These are phyloP conservation scores for Odontocolon sp. DNA, from an alignment of 2,888 invertebrate species.

Conservation along the genomic window DNA sequence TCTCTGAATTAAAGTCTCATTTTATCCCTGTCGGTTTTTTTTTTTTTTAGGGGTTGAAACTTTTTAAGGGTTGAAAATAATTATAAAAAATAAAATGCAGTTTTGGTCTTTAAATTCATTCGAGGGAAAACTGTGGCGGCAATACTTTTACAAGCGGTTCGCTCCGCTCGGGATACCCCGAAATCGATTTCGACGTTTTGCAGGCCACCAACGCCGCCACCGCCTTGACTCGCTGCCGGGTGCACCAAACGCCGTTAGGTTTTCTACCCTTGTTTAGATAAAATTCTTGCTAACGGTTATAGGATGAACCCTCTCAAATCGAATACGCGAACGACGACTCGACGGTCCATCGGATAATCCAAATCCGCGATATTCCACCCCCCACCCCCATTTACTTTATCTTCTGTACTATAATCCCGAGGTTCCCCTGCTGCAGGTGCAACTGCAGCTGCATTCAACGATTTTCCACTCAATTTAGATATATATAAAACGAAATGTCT, in stretches of 20 bases:
- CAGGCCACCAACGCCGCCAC: constrained; percentile 62
- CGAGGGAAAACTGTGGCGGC: constrained; percentile 46
- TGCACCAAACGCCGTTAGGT: constrained; percentile 61
- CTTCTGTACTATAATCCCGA: neutral
- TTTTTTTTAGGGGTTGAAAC: neutral
- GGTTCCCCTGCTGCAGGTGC: neutral
- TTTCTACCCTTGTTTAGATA: constrained; percentile 50
- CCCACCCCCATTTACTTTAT: neutral
- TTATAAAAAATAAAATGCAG: neutral
- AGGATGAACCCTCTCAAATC: constrained; percentile 11
- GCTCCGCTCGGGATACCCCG: constrained; percentile 50
- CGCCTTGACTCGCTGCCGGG: constrained; percentile 60
- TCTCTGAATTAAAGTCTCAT: constrained; percentile 4
- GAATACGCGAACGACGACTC: constrained; percentile 10
- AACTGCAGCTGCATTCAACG: neutral
- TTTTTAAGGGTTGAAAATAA: neutral
- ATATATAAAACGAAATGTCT: too few relatives aligned
- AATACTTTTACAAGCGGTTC: constrained; percentile 48
- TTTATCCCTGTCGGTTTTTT: too few relatives aligned
- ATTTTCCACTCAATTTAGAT: too few relatives aligned
- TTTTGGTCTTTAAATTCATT: constrained; percentile 13
- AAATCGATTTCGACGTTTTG: constrained; percentile 66
- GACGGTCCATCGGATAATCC: constrained; percentile 30
- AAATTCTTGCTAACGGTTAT: constrained; percentile 7
- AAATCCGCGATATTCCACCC: constrained; percentile 2